Conservation (phyloP, 2,797 vertebrate species). For the Fundulus diaphanus region DNA sequence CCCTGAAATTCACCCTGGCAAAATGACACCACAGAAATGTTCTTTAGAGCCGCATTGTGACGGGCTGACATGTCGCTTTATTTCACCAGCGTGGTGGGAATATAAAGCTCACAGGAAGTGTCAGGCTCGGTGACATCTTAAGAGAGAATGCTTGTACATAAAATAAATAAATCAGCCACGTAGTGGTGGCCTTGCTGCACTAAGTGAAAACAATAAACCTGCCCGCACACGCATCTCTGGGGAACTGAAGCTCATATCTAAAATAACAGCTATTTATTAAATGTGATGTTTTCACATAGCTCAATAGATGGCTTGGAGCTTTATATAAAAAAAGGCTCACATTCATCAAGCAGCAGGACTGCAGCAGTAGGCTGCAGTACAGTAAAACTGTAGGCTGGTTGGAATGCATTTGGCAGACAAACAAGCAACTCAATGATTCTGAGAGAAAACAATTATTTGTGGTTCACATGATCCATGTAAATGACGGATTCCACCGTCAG, state of each 20-base stretch:
- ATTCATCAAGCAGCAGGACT: slow-evolving; percentile 32
- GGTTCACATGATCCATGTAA: slow-evolving; percentile 4
- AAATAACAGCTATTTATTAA: slow-evolving; percentile 73
- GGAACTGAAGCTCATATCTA: slow-evolving; percentile 48
- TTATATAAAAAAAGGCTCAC: slow-evolving; percentile 32
- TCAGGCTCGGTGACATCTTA: slow-evolving; percentile 54
- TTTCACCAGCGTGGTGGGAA: slow-evolving; percentile 32
- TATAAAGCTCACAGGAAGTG: slow-evolving; percentile 43
- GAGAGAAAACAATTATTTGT: slow-evolving; percentile 40
- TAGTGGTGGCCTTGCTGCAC: slow-evolving; percentile 55
- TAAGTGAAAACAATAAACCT: slow-evolving; percentile 68
- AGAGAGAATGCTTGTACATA: slow-evolving; percentile 59
- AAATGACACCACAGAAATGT: slow-evolving; percentile 39
- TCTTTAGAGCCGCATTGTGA: slow-evolving; percentile 41
- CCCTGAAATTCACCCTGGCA: slow-evolving; percentile 27
- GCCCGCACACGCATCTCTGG: slow-evolving; percentile 46
- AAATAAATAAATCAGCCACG: slow-evolving; percentile 72
- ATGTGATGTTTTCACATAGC: slow-evolving; percentile 59
- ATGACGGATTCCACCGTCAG: slow-evolving; percentile 23
- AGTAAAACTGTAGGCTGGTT: slow-evolving; percentile 40
- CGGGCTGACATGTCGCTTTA: slow-evolving; percentile 21
- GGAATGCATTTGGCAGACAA: slow-evolving; percentile 56
- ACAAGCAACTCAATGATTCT: slow-evolving; percentile 61
- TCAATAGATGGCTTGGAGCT: slow-evolving; percentile 44
- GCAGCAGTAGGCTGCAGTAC: slow-evolving; percentile 40